Conservation (phyloP, 2,113 vertebrate species). For the Ictalurus furcatus region DNA sequence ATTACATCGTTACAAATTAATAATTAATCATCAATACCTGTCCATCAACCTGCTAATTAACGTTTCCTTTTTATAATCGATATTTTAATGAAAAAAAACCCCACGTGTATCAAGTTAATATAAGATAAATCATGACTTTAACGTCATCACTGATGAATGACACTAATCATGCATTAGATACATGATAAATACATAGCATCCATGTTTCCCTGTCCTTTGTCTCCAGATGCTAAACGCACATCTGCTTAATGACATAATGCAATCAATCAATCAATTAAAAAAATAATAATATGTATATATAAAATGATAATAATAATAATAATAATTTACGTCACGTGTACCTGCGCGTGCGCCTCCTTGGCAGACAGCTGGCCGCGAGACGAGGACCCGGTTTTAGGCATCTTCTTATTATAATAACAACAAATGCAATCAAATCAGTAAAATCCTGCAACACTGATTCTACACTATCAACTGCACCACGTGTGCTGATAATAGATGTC, state of each 20-base stretch:
- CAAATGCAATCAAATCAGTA: neutral
- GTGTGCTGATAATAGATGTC: neutral
- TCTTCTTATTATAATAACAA: slow-evolving; percentile 27
- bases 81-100: neutral
- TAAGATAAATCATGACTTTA: neutral
- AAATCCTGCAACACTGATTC: neutral
- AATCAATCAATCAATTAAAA: neutral
- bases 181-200: neutral
- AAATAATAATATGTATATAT: no score
- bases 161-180: neutral
- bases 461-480: neutral
- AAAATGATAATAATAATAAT: neutral
- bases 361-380: slow-evolving; percentile 72
- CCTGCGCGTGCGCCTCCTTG: slow-evolving; percentile 81
- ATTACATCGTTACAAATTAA: neutral
- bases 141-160: neutral
- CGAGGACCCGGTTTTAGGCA: slow-evolving; percentile 44
- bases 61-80: neutral
- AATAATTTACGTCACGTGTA: slow-evolving; percentile 78
- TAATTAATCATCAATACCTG: neutral
- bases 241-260: neutral
- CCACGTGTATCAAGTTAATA: neutral
- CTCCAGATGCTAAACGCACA: neutral
- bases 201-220: neutral
- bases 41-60: neutral